These are phyloP conservation scores for Atherinosoma microstoma DNA, from an alignment of 2,797 vertebrate genomes.

Conservation along the genomic window DNA sequence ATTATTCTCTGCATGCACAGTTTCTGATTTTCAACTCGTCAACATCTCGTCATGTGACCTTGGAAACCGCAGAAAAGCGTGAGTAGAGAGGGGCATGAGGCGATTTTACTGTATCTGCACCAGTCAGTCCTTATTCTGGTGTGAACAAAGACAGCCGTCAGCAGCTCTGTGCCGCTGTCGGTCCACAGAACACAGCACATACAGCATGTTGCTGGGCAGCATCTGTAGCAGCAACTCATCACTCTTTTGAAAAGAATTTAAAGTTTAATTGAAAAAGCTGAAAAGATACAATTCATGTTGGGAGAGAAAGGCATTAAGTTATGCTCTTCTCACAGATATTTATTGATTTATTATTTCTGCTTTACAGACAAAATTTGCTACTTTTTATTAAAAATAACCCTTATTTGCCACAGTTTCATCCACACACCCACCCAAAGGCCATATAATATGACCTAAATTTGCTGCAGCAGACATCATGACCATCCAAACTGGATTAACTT, in stretches of 20 bases:
- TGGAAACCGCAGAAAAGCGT: conserved; percentile 4
- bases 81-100: background rate
- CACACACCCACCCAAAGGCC: background rate
- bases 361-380: background rate
- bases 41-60: conserved; percentile 3
- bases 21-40: background rate
- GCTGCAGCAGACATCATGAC: accelerated
- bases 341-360: background rate
- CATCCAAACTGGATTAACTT: background rate
- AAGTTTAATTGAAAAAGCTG: background rate
- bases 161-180: background rate
- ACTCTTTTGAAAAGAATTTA: background rate
- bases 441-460: background rate
- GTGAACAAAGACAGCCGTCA: background rate
- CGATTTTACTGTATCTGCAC: background rate
- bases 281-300: too few relatives aligned
- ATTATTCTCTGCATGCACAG: conserved; percentile 8
- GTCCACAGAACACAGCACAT: background rate
- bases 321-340: background rate
- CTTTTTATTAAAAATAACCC: background rate
- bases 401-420: background rate
- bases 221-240: background rate
- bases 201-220: background rate
- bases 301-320: too few relatives aligned
- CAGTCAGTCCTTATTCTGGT: background rate